These are phyloP conservation scores for Carapus acus DNA, from an alignment of 2,797 vertebrate genomes.

Conservation along the genomic window DNA sequence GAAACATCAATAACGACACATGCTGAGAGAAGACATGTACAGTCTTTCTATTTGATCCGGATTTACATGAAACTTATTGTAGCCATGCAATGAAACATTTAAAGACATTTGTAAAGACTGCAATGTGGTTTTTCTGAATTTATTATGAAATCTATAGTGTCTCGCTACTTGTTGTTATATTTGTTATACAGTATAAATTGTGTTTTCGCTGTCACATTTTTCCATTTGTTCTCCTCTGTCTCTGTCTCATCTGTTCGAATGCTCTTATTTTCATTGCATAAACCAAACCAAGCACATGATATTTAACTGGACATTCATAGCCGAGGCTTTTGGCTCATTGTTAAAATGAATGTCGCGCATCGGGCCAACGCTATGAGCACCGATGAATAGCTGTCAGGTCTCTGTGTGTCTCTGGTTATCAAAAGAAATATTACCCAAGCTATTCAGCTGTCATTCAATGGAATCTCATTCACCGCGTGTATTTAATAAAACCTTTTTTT, in stretches of 20 bases:
- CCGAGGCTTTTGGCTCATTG: conserved; percentile 34
- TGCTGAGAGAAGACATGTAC: too few relatives aligned
- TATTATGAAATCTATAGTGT: too few relatives aligned
- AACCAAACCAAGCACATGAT: conserved; percentile 19
- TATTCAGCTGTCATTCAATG: conserved; percentile 59
- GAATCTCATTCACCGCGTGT: conserved; percentile 71
- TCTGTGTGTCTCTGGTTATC: conserved; percentile 67
- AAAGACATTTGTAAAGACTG: too few relatives aligned
- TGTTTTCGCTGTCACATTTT: conserved; percentile 5
- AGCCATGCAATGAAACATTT: too few relatives aligned
- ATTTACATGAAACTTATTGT: too few relatives aligned
- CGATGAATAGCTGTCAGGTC: conserved; percentile 71
- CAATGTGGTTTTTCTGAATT: too few relatives aligned
- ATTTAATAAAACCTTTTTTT: conserved; percentile 56
- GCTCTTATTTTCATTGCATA: conserved; percentile 29
- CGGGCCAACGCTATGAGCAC: conserved; percentile 35
- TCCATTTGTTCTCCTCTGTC: too few relatives aligned
- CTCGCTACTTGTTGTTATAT: too few relatives aligned
- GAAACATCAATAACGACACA: too few relatives aligned
- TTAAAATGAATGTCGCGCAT: conserved; percentile 41
- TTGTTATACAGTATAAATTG: too few relatives aligned
- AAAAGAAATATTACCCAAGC: conserved; percentile 73
- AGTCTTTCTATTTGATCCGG: too few relatives aligned
- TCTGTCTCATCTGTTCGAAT: conserved; percentile 1
- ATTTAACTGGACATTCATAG: conserved; percentile 31